These are phyloP conservation scores for Elaphurus davidianus DNA, from an alignment of 2,113 vertebrate genomes.

Conservation along the genomic window DNA sequence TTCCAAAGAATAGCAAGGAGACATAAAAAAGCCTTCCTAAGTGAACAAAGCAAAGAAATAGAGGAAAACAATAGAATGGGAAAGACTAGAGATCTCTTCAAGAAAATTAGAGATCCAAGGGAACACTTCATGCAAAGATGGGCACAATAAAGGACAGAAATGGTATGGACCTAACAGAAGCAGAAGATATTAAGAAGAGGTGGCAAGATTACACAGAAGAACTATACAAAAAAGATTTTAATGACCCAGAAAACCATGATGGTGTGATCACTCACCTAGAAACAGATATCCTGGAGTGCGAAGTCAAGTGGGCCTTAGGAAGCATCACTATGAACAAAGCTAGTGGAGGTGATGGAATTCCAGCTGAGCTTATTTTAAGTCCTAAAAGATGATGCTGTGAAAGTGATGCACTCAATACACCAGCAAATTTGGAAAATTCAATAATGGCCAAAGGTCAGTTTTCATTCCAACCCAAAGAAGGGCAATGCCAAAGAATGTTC, in stretches of 20 bases:
- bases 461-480: neutral
- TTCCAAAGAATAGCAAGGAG: neutral
- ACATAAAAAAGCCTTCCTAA: neutral
- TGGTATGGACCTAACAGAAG: neutral
- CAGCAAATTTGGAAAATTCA: neutral
- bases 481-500: neutral
- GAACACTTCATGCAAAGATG: neutral
- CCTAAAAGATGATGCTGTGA: neutral
- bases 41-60: neutral
- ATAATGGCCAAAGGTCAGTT: neutral
- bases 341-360: neutral
- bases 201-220: neutral
- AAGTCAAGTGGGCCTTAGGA: neutral
- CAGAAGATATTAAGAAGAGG: neutral
- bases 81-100: neutral
- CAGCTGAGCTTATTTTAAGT: neutral
- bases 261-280: neutral
- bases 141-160: neutral
- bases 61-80: neutral
- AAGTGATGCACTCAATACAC: neutral
- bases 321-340: neutral
- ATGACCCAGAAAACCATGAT: neutral
- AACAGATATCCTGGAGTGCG: neutral
- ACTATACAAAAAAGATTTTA: neutral
- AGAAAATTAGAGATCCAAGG: neutral